These are phyloP conservation scores for Darevskia mixta DNA, from an alignment of 2,797 vertebrate genomes.

Conservation along the genomic window DNA sequence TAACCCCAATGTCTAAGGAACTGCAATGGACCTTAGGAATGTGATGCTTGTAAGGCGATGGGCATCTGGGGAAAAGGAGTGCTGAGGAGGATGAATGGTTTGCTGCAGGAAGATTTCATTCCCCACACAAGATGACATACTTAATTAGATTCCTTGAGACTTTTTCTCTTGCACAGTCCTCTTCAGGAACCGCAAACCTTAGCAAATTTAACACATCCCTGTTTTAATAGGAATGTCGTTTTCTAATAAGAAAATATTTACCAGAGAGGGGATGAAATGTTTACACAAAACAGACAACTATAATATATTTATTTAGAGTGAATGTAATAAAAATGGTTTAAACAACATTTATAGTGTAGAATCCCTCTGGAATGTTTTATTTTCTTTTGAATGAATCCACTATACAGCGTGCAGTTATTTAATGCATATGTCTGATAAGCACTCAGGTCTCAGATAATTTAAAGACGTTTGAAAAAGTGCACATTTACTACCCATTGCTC, in stretches of 20 bases:
- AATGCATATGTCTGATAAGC: background rate
- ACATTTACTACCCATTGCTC: background rate
- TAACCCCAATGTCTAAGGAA: background rate
- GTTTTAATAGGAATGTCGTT: background rate
- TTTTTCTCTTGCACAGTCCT: background rate
- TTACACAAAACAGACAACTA: background rate
- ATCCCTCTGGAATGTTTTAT: background rate
- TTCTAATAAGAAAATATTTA: background rate
- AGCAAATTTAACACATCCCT: background rate
- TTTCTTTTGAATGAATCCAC: background rate
- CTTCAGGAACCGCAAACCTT: background rate
- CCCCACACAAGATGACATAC: accelerated
- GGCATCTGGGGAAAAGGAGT: background rate
- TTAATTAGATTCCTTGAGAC: background rate
- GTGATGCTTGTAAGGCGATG: accelerated
- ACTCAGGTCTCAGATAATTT: background rate
- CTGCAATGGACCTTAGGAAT: background rate
- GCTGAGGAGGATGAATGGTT: background rate
- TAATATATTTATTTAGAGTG: background rate
- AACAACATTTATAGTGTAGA: background rate
- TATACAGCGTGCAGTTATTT: slow-evolving; percentile 23
- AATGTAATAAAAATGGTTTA: background rate
- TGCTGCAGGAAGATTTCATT: background rate
- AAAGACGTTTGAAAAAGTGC: background rate
- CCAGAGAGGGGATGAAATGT: background rate